phyloP scores from a whole-genome alignment of 2,113 vertebrate genomes.

The Tragelaphus buxtoni region DNA sequence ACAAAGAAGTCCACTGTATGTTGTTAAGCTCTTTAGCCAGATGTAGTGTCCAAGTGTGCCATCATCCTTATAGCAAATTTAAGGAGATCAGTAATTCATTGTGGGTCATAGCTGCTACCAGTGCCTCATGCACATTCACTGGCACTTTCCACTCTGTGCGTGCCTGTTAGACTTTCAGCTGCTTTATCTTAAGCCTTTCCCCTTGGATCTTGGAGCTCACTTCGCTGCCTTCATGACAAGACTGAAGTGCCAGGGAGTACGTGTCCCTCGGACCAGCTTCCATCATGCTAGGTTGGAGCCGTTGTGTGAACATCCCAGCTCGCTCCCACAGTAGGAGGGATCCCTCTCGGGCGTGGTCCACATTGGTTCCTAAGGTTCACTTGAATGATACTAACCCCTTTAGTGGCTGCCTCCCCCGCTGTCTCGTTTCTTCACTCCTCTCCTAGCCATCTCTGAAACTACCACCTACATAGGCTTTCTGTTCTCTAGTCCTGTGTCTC shows the following conservation, averaged over 20 bases:
- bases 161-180: neutral
- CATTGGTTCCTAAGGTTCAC: accelerated
- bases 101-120: neutral
- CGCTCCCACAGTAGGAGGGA: neutral
- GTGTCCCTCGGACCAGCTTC: neutral
- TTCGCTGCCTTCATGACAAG: neutral
- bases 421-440: neutral
- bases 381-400: neutral
- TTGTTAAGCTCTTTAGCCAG: neutral
- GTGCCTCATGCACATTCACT: neutral
- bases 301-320: neutral
- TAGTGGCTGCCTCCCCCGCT: neutral
- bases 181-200: neutral
- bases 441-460: neutral
- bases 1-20: neutral
- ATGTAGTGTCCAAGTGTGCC: neutral
- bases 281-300: neutral
- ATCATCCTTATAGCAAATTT: neutral
- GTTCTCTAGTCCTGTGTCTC: neutral
- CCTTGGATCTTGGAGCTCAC: neutral
- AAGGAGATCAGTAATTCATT: neutral
- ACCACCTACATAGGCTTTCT: neutral
- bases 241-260: neutral
- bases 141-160: too few relatives aligned
- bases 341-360: too few relatives aligned